Conservation (phyloP, 92 coral and sea anemone species). For the Ricordea florida region DNA sequence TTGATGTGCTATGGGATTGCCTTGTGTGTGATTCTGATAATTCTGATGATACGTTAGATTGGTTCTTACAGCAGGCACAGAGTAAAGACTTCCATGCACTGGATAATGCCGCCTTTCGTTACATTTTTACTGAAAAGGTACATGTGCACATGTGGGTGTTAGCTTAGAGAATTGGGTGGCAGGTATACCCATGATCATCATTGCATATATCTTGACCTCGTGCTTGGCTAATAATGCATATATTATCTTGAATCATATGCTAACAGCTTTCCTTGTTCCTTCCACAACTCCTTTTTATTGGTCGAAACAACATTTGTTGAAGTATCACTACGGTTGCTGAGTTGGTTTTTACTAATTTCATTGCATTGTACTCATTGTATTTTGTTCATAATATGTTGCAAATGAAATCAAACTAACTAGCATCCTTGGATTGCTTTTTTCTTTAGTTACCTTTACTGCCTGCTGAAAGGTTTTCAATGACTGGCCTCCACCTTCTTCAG, state of each 20-base stretch:
- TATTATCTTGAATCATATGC: too few relatives aligned
- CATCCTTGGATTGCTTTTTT: not conserved
- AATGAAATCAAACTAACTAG: too few relatives aligned
- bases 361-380: too few relatives aligned
- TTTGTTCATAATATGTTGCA: too few relatives aligned
- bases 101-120: slow-evolving; percentile 77
- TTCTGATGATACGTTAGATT: slow-evolving; percentile 92
- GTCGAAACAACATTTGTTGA: too few relatives aligned
- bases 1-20: slow-evolving; percentile 92
- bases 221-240: too few relatives aligned
- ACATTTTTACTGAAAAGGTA: slow-evolving; percentile 95
- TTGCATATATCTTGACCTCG: not conserved
- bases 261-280: too few relatives aligned
- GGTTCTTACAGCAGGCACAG: slow-evolving; percentile 99
- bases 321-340: too few relatives aligned
- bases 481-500: slow-evolving; percentile 86
- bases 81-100: slow-evolving; percentile 98
- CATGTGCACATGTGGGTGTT: not conserved
- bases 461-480: slow-evolving; percentile 91
- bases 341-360: too few relatives aligned
- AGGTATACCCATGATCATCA: not conserved
- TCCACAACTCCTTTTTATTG: too few relatives aligned
- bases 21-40: slow-evolving; percentile 81
- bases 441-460: slow-evolving; percentile 84
- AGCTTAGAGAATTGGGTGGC: not conserved